These are phyloP conservation scores for Andrena hattorfiana DNA, from an alignment of 2,888 invertebrate species.

Conservation along the genomic window DNA sequence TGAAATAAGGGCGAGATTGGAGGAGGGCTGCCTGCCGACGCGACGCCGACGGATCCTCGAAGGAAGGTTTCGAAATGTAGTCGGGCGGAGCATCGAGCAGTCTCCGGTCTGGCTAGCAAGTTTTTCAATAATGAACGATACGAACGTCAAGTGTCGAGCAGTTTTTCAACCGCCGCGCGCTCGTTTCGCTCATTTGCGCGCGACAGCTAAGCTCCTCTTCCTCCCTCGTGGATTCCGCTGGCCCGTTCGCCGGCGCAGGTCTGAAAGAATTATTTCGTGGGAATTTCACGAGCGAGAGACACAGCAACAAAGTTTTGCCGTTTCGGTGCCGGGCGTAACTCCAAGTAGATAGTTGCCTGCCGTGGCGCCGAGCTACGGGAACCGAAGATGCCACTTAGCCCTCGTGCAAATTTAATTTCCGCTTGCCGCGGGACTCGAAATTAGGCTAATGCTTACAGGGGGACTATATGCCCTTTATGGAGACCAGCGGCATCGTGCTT, in stretches of 20 bases:
- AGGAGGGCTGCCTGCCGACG: background rate
- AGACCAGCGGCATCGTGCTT: constrained; percentile 8
- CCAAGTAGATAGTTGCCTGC: constrained; percentile 53
- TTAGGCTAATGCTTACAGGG: constrained; percentile 62
- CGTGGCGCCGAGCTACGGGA: constrained; percentile 50
- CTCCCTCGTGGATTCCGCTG: constrained; percentile 18
- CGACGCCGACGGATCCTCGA: background rate
- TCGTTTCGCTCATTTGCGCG: constrained; percentile 19
- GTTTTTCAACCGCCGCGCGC: background rate
- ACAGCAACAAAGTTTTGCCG: constrained; percentile 60
- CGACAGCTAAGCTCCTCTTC: background rate
- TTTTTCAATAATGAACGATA: constrained; percentile 34
- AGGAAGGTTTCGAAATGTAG: background rate
- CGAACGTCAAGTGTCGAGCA: background rate
- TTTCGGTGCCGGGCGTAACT: constrained; percentile 48
- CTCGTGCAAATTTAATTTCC: constrained; percentile 75
- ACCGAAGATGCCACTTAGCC: constrained; percentile 74
- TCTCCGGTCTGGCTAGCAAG: constrained; percentile 12
- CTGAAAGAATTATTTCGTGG: constrained; percentile 66
- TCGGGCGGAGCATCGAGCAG: background rate
- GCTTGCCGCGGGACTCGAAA: constrained; percentile 59
- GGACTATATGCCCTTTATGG: constrained; percentile 16
- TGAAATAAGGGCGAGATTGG: constrained; percentile 31
- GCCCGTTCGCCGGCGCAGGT: background rate
- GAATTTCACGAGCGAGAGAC: constrained; percentile 53